Percentiles rank a stretch among this genome's conserved stretches.
Conservation (phyloP, 2,797 vertebrate species). For the Chelonia mydas region DNA sequence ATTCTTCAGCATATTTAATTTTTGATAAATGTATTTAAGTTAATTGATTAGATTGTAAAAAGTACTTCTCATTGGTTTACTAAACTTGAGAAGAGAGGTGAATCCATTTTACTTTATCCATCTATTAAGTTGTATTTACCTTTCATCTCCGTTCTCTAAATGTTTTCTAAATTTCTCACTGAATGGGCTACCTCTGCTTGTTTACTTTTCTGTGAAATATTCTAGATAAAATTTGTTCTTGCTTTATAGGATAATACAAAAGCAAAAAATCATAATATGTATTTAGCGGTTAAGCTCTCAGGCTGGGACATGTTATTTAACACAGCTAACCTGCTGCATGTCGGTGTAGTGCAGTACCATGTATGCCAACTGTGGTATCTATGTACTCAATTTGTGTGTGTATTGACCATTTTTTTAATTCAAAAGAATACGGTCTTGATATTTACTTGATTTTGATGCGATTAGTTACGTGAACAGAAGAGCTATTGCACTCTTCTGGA, state of each 20-base stretch:
- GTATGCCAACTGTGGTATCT: not conserved
- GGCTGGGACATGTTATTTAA: not conserved
- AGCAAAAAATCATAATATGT: not conserved
- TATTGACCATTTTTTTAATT: not conserved
- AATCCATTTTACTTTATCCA: not conserved
- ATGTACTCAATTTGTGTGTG: not conserved
- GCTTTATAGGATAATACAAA: not conserved
- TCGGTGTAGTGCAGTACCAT: not conserved
- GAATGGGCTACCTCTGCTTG: not conserved
- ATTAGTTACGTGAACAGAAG: rapidly evolving
- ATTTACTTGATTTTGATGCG: not conserved
- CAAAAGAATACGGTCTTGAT: not conserved
- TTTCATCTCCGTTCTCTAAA: not conserved
- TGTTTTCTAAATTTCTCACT: not conserved
- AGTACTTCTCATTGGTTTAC: not conserved
- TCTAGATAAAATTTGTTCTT: not conserved
- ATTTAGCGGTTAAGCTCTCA: not conserved
- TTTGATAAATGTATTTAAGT: not conserved
- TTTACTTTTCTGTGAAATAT: not conserved
- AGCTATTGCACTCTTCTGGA: rapidly evolving
- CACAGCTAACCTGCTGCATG: not conserved
- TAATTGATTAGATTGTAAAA: not conserved
- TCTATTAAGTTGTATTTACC: not conserved
- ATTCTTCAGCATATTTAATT: not conserved
- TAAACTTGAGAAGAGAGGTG: not conserved